phyloP scores from a whole-genome alignment of 1,140 invertebrate genomes.

The Drosophila suzukii region DNA sequence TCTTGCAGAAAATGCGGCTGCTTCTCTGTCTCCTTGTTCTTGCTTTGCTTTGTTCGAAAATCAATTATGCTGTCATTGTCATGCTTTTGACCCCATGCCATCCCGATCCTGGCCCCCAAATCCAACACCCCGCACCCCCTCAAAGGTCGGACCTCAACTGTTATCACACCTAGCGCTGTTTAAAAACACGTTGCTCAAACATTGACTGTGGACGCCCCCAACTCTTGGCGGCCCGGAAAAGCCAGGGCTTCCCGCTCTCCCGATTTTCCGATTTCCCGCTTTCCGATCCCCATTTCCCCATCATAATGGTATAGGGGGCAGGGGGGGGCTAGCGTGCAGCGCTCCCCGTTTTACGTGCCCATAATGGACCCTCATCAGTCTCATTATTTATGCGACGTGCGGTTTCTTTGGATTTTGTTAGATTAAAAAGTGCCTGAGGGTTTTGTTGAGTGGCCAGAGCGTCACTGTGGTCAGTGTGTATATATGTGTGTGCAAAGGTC shows the following conservation, averaged over 20 bases:
- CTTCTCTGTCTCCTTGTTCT: slow-evolving; percentile 49
- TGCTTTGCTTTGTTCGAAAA: slow-evolving; percentile 77
- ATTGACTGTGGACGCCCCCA: slow-evolving; percentile 67
- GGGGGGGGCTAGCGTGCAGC: slow-evolving; percentile 54
- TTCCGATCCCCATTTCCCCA: not conserved
- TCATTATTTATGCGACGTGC: slow-evolving; percentile 83
- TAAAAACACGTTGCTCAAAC: slow-evolving; percentile 83
- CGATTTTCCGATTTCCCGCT: not conserved
- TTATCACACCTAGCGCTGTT: slow-evolving; percentile 78
- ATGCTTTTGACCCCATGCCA: slow-evolving; percentile 67
- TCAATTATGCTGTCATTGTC: slow-evolving; percentile 83
- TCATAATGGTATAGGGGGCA: slow-evolving; percentile 13
- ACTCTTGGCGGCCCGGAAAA: slow-evolving; percentile 13
- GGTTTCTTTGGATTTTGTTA: slow-evolving; percentile 83
- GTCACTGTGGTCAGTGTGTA: slow-evolving; percentile 65
- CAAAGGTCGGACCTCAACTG: slow-evolving; percentile 61
- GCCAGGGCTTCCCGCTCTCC: slow-evolving; percentile 9
- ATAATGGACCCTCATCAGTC: slow-evolving; percentile 83
- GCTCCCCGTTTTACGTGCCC: slow-evolving; percentile 67
- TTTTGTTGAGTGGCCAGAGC: slow-evolving; percentile 74
- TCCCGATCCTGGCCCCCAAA: not conserved
- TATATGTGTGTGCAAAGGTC: slow-evolving; percentile 33
- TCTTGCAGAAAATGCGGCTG: slow-evolving; percentile 30
- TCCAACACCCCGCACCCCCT: not conserved
- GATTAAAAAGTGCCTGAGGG: slow-evolving; percentile 82